Evolutionary conservation across 2,797 vertebrate genomes (phyloP).

Genomic region (Cryptoprocta ferox): DNA sequence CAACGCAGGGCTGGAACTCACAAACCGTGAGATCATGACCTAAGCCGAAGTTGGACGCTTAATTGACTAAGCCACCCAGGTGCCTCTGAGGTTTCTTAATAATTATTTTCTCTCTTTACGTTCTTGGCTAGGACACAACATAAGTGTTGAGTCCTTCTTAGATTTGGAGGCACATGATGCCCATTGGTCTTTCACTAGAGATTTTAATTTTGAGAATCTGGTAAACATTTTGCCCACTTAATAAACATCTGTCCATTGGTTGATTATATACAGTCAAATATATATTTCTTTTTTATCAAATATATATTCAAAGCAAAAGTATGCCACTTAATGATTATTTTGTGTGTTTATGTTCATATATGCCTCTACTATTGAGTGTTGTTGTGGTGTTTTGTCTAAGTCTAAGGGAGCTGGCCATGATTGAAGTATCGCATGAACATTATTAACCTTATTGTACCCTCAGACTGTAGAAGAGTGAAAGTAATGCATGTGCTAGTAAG

Average conservation of each 20-base stretch:
- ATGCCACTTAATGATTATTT: not conserved
- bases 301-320: not conserved
- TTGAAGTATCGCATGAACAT: not conserved
- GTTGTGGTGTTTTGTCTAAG: not conserved
- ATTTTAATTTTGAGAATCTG: not conserved
- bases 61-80: too few relatives aligned
- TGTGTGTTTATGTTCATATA: not conserved
- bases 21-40: too few relatives aligned
- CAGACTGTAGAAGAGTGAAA: not conserved
- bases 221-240: not conserved
- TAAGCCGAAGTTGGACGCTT: too few relatives aligned
- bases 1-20: too few relatives aligned
- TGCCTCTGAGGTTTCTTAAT: not conserved
- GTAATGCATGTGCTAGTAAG: not conserved
- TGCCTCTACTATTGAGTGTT: not conserved
- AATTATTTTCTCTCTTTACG: not conserved
- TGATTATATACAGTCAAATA: not conserved
- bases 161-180: not conserved
- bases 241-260: not conserved
- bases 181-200: not conserved
- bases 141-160: not conserved
- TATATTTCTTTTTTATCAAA: not conserved
- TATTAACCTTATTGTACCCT: not conserved
- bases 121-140: not conserved
- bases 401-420: not conserved